These are phyloP conservation scores for Catharus bicknelli DNA, from an alignment of 2,113 vertebrate genomes.

Conservation along the genomic window DNA sequence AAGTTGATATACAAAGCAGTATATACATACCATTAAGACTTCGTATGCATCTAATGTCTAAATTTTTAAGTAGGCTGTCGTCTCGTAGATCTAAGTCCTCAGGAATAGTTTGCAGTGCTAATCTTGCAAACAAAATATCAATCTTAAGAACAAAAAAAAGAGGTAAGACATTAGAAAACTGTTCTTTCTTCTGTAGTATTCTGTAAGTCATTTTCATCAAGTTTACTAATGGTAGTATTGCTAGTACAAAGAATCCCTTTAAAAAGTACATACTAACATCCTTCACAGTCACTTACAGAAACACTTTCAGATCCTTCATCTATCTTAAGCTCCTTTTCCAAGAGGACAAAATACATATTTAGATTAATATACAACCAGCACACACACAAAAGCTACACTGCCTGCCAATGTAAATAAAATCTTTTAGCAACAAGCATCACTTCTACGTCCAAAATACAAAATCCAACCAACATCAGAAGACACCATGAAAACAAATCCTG, in stretches of 20 bases:
- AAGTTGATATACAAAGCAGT: not conserved
- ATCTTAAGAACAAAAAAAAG: constrained; percentile 76
- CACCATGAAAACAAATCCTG: not conserved
- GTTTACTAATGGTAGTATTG: not conserved
- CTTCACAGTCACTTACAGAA: not conserved
- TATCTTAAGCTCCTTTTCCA: not conserved
- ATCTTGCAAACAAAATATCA: constrained; percentile 90
- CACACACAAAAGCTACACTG: not conserved
- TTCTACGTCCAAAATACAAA: not conserved
- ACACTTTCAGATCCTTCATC: not conserved
- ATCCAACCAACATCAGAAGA: not conserved
- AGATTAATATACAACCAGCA: not conserved
- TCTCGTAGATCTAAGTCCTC: constrained; percentile 88
- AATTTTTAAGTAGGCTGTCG: constrained; percentile 84
- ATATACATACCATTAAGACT: constrained; percentile 87
- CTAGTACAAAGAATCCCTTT: not conserved
- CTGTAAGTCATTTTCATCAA: not conserved
- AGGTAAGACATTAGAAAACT: not conserved
- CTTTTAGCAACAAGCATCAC: not conserved
- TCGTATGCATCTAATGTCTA: constrained; percentile 88
- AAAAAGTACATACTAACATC: not conserved
- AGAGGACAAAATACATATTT: not conserved
- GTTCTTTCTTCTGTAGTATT: not conserved
- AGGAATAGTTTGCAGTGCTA: constrained; percentile 87
- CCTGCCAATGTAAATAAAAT: not conserved